Evolutionary conservation across 2,797 vertebrate genomes (phyloP).

Genomic region (Helostoma temminkii): DNA sequence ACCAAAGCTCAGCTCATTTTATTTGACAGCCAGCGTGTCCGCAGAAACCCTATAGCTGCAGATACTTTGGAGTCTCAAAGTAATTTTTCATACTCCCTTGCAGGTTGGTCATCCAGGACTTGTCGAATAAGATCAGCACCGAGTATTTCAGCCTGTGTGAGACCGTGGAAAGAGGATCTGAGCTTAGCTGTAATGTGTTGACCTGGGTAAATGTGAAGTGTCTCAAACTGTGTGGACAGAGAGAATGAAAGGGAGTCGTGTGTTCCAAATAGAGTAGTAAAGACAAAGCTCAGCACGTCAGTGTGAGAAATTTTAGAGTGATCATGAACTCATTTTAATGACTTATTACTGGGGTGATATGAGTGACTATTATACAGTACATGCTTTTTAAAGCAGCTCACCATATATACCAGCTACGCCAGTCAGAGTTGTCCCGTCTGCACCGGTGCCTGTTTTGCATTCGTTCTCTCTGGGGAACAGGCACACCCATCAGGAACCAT

Average conservation of each 20-base stretch:
- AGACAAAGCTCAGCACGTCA: slow-evolving; percentile 55
- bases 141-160: slow-evolving; percentile 50
- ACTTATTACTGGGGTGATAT: slow-evolving; percentile 46
- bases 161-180: slow-evolving; percentile 57
- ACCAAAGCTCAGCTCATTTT: slow-evolving; percentile 35
- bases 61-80: slow-evolving; percentile 47
- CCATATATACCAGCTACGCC: slow-evolving; percentile 1
- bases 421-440: slow-evolving; percentile 53
- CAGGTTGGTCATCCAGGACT: slow-evolving; percentile 70
- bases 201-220: slow-evolving; percentile 57
- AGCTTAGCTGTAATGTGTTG: slow-evolving; percentile 61
- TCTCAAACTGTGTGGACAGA: slow-evolving; percentile 57
- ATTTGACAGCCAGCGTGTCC: slow-evolving; percentile 48
- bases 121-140: slow-evolving; percentile 72
- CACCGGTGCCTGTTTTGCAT: slow-evolving; percentile 57
- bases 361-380: not conserved
- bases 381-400: not conserved
- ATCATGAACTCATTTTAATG: slow-evolving; percentile 52
- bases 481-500: slow-evolving; percentile 78
- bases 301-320: slow-evolving; percentile 30
- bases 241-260: slow-evolving; percentile 46
- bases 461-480: slow-evolving; percentile 63
- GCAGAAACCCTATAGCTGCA: slow-evolving; percentile 53
- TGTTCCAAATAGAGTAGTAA: slow-evolving; percentile 36
- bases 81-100: slow-evolving; percentile 58